Percentiles rank a stretch among this genome's conserved stretches.
Evolutionary conservation across 1,140 invertebrate genomes (phyloP).

Genomic region (Drosophila orena): DNA sequence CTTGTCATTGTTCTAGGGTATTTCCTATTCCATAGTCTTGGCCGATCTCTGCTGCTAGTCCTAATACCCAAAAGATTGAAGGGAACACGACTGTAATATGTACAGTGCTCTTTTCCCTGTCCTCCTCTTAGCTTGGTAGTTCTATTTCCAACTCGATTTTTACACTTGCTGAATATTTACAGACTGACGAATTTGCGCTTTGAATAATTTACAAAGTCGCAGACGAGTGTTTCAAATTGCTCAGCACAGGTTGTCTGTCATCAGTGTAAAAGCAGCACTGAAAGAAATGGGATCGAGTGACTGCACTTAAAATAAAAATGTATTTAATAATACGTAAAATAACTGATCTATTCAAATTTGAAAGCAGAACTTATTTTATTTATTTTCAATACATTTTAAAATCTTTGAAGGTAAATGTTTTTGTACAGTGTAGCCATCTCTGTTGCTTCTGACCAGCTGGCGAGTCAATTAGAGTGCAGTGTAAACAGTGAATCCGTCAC

Average conservation of each 20-base stretch:
- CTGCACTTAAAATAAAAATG: background rate
- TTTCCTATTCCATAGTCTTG: background rate
- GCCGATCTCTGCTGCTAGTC: background rate
- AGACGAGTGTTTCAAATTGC: constrained; percentile 20
- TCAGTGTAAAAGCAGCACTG: constrained; percentile 2
- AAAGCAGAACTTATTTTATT: too few relatives aligned
- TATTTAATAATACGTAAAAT: background rate
- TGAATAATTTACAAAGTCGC: constrained; percentile 28
- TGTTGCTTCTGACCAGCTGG: constrained; percentile 10
- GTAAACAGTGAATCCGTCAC: constrained; percentile 39
- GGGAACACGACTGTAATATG: background rate
- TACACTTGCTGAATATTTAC: constrained; percentile 19
- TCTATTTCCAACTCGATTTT: constrained; percentile 6
- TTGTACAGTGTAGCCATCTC: constrained; percentile 8
- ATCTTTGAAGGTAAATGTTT: too few relatives aligned
- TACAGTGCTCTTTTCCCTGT: background rate
- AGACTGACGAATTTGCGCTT: constrained; percentile 15
- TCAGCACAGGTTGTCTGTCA: constrained; percentile 6
- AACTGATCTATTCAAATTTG: background rate
- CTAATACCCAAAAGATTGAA: background rate
- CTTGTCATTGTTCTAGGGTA: constrained; percentile 45
- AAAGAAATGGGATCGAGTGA: background rate
- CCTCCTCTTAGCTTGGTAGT: background rate
- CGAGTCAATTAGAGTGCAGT: constrained; percentile 41
- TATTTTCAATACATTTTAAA: background rate